These are phyloP conservation scores for Erpobdella octoculata DNA, from an alignment of 2,888 invertebrate genomes.

Conservation along the genomic window DNA sequence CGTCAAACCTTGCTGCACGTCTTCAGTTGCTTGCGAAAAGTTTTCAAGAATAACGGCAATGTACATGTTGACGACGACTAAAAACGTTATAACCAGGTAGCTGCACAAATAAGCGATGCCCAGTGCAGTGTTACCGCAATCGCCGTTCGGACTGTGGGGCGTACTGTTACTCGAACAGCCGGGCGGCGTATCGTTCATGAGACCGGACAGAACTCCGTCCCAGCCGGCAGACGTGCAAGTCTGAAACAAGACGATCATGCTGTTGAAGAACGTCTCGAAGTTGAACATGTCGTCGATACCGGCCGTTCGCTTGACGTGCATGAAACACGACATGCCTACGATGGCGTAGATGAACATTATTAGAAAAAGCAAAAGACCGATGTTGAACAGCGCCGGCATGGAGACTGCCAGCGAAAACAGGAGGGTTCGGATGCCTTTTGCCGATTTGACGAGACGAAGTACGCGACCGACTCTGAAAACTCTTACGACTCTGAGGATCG, in stretches of 20 bases:
- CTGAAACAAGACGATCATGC: constrained; percentile 94
- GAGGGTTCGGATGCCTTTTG: constrained; percentile 91
- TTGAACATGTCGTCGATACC: constrained; percentile 92
- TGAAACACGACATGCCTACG: constrained; percentile 99
- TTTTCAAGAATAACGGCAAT: constrained; percentile 98
- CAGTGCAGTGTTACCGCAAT: constrained; percentile 85
- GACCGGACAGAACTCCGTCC: constrained; percentile 88
- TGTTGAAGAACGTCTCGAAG: constrained; percentile 95
- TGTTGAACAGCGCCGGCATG: constrained; percentile 95
- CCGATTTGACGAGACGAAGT: constrained; percentile 91
- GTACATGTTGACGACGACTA: constrained; percentile 99
- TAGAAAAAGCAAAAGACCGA: constrained; percentile 89
- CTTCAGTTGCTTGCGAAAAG: constrained; percentile 95
- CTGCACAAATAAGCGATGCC: constrained; percentile 89
- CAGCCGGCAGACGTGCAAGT: constrained; percentile 65
- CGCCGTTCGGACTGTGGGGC: constrained; percentile 45
- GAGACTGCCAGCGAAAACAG: constrained; percentile 97
- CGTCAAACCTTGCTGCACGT: constrained; percentile 71
- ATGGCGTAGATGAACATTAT: constrained; percentile 99
- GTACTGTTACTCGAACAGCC: constrained; percentile 18
- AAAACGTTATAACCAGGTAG: constrained; percentile 92
- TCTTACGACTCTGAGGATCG: constrained; percentile 89
- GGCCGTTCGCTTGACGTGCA: constrained; percentile 88
- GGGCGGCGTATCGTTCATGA: constrained; percentile 65
- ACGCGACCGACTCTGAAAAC: constrained; percentile 97